Evolutionary conservation across 2,888 invertebrate species (phyloP).

Genomic region (Drymonia ruficornis): DNA sequence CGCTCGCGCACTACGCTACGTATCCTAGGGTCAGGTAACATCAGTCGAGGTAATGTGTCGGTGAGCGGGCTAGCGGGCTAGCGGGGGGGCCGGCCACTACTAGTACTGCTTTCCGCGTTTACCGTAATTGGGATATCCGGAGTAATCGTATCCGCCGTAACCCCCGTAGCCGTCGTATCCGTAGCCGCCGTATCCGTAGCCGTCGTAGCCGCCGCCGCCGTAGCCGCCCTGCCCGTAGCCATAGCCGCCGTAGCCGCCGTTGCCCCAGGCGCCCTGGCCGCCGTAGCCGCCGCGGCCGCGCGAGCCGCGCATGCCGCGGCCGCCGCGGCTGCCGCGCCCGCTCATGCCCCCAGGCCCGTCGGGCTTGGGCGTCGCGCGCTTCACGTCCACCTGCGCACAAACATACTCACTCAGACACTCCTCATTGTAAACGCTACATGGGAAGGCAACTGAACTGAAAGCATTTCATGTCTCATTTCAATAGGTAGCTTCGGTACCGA

Average conservation of each 20-base stretch:
- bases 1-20: constrained; percentile 74
- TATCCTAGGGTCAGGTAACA: constrained; percentile 81
- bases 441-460: too few relatives aligned
- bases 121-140: constrained; percentile 93
- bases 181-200: constrained; percentile 90
- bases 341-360: constrained; percentile 89
- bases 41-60: constrained; percentile 85
- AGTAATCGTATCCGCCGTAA: constrained; percentile 92
- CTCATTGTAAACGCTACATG: too few relatives aligned
- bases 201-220: constrained; percentile 90
- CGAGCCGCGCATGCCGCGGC: constrained; percentile 88
- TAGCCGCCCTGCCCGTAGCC: constrained; percentile 90
- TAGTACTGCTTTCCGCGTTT: constrained; percentile 85
- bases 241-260: constrained; percentile 87
- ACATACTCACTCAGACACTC: neutral
- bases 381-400: constrained; percentile 91
- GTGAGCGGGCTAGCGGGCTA: constrained; percentile 63
- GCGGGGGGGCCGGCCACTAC: constrained; percentile 64
- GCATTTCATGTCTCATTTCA: too few relatives aligned
- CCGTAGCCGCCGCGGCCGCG: constrained; percentile 89
- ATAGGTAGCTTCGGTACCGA: constrained; percentile 56
- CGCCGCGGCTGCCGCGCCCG: constrained; percentile 87
- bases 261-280: constrained; percentile 87
- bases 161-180: constrained; percentile 91
- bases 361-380: constrained; percentile 96